phyloP scores from a whole-genome alignment of 2,888 invertebrate genomes.

The Caenorhabditis macrosperma region DNA sequence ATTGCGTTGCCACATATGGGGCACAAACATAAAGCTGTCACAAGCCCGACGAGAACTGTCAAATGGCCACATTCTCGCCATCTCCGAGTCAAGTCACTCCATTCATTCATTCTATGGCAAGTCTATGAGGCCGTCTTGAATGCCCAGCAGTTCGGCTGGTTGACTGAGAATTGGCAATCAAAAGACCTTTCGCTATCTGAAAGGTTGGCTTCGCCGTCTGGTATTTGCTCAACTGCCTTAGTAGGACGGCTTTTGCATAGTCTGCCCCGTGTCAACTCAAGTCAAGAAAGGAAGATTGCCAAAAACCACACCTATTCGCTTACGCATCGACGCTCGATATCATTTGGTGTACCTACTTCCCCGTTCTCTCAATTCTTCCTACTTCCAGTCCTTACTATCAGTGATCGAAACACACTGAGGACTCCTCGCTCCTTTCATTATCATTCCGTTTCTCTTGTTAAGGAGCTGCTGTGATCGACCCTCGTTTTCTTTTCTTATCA shows the following conservation, averaged over 20 bases:
- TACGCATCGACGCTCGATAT: constrained; percentile 25
- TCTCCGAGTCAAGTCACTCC: not conserved
- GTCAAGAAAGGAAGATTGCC: constrained; percentile 48
- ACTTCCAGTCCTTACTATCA: constrained; percentile 4
- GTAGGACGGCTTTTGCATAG: constrained; percentile 48
- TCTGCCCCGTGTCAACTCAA: constrained; percentile 45
- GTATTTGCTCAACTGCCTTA: constrained; percentile 64
- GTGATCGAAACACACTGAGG: constrained; percentile 4
- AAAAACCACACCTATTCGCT: constrained; percentile 55
- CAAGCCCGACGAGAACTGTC: constrained; percentile 51
- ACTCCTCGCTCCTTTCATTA: constrained; percentile 1
- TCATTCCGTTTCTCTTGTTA: too few relatives aligned
- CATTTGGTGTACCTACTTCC: constrained; percentile 15
- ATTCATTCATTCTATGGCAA: constrained; percentile 27
- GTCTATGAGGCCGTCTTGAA: constrained; percentile 18
- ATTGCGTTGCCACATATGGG: constrained; percentile 49
- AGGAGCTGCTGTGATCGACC: too few relatives aligned
- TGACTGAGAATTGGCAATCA: constrained; percentile 1
- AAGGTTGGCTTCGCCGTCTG: constrained; percentile 30
- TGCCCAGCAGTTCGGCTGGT: not conserved
- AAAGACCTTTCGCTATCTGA: constrained; percentile 18
- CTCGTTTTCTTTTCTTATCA: constrained; percentile 12
- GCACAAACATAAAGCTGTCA: constrained; percentile 56
- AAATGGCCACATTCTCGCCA: constrained; percentile 28
- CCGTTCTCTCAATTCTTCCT: not conserved